Evolutionary conservation across 2,113 vertebrate genomes (phyloP).

Genomic region (Datnioides undecimradiatus): DNA sequence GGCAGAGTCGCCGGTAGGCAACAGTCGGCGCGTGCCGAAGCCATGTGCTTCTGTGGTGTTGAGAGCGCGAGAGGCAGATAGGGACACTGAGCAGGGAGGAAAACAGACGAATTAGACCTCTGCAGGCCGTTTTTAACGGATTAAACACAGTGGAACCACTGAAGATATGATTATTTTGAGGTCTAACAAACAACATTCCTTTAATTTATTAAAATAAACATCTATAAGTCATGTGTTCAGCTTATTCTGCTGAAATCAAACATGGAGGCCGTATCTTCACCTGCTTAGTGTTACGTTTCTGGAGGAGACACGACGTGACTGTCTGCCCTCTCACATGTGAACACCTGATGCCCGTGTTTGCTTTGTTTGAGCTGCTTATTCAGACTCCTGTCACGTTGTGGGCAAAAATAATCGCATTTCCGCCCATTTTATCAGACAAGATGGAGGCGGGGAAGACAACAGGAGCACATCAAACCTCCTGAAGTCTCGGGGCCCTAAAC

Average conservation of each 20-base stretch:
- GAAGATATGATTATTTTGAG: rapidly evolving
- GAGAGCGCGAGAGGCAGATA: constrained; percentile 57
- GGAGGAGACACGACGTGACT: no score
- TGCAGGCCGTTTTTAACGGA: not conserved
- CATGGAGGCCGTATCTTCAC: not conserved
- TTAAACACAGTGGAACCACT: not conserved
- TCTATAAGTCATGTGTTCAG: not conserved
- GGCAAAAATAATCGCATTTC: not conserved
- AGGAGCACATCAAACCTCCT: not conserved
- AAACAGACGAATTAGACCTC: not conserved
- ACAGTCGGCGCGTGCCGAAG: constrained; percentile 78
- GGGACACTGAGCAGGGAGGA: constrained; percentile 36
- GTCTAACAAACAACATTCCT: not conserved
- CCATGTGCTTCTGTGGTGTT: constrained; percentile 78
- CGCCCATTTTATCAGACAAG: not conserved
- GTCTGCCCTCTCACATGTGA: not conserved
- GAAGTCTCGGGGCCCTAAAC: not conserved
- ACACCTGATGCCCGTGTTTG: not conserved
- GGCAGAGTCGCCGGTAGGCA: constrained; percentile 74
- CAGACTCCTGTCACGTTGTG: constrained; percentile 20
- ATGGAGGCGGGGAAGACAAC: not conserved
- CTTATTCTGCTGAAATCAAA: not conserved
- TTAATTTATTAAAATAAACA: not conserved
- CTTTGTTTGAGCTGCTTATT: not conserved
- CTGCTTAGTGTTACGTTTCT: not conserved